Evolutionary conservation across 2,797 vertebrate genomes (phyloP).

Genomic region (Galago senegalensis): DNA sequence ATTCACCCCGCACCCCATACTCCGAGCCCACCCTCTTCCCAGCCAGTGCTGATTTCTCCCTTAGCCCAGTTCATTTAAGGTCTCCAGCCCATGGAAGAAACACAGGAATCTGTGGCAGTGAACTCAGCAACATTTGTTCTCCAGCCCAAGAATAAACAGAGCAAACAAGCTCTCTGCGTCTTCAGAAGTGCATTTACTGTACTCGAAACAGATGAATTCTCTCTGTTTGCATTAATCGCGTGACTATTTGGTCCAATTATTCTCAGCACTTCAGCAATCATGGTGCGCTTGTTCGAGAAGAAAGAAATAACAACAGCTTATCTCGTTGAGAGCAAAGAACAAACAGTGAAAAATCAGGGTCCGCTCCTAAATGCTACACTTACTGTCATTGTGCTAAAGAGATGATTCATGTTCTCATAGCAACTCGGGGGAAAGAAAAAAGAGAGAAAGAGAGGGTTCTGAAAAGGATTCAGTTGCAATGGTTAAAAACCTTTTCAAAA

Average conservation of each 20-base stretch:
- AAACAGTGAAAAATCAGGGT: conserved; percentile 92
- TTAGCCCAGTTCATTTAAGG: conserved; percentile 82
- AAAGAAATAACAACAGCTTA: conserved; percentile 93
- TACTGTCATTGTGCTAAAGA: conserved; percentile 91
- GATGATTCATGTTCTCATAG: conserved; percentile 92
- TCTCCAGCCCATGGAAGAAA: conserved; percentile 70
- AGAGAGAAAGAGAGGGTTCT: conserved; percentile 77
- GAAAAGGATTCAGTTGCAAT: conserved; percentile 90
- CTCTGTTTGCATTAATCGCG: conserved; percentile 90
- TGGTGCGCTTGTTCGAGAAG: conserved; percentile 91
- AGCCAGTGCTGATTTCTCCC: conserved; percentile 4
- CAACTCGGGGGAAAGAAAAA: conserved; percentile 86
- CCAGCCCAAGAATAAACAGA: conserved; percentile 90
- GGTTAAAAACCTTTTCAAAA: conserved; percentile 90
- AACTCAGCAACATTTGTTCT: conserved; percentile 91
- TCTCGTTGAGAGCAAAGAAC: conserved; percentile 91
- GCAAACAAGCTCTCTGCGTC: conserved; percentile 86
- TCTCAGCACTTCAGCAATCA: conserved; percentile 91
- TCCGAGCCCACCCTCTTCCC: background rate
- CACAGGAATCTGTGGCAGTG: conserved; percentile 85
- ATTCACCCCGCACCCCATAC: fast-evolving
- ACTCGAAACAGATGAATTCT: conserved; percentile 90
- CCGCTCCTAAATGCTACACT: conserved; percentile 90
- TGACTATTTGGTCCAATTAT: conserved; percentile 92
- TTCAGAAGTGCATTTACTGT: conserved; percentile 89